Evolutionary conservation across 2,797 vertebrate species (phyloP).

Genomic region (Rhincodon typus): DNA sequence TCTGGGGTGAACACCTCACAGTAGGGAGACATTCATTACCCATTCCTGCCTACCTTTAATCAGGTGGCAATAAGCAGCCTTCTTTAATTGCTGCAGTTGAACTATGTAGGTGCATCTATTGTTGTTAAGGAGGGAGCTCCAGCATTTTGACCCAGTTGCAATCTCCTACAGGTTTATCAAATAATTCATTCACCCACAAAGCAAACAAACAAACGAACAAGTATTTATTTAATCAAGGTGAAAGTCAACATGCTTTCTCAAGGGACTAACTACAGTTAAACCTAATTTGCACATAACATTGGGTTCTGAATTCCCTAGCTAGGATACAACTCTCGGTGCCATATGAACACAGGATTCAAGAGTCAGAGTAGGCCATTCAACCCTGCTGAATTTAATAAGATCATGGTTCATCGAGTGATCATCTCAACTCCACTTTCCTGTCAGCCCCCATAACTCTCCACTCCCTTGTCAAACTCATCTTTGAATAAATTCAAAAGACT

Average conservation of each 20-base stretch:
- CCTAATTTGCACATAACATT: not conserved
- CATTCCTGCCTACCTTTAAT: not conserved
- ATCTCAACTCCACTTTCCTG: too few relatives aligned
- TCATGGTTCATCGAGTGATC: too few relatives aligned
- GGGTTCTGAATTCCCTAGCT: not conserved
- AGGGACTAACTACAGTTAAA: not conserved
- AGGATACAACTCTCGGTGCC: not conserved
- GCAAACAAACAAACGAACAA: too few relatives aligned
- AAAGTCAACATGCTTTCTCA: not conserved
- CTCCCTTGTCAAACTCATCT: too few relatives aligned
- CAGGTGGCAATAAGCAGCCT: not conserved
- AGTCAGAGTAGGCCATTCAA: too few relatives aligned
- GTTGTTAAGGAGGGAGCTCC: not conserved
- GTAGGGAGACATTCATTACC: not conserved
- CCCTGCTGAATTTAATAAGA: too few relatives aligned
- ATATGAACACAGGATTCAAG: too few relatives aligned
- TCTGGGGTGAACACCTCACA: not conserved
- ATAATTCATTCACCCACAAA: not conserved
- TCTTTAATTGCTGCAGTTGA: not conserved
- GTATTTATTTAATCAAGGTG: too few relatives aligned
- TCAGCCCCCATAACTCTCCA: too few relatives aligned
- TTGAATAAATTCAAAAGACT: too few relatives aligned
- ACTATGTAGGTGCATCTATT: not conserved
- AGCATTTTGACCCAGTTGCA: not conserved
- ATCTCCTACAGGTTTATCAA: not conserved